Evolutionary conservation across 2,888 invertebrate genomes (phyloP), one percentile per base, ranked within the genome.

Genomic region (Pseudeuparius sepicola): DNA sequence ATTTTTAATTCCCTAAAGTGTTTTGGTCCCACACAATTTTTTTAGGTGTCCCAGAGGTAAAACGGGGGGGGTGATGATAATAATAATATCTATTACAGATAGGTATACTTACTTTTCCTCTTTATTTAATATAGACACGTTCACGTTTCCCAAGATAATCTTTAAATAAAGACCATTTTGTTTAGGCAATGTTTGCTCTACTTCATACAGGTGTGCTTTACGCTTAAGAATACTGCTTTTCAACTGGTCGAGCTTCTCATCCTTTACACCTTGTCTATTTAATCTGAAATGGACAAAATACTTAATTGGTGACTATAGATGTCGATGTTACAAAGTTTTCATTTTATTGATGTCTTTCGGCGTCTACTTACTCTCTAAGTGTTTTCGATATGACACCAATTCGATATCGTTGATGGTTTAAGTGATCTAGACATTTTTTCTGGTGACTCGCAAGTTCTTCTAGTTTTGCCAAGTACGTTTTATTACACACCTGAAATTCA

Each of bases 131-230:
- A 98, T 88, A 14, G 97, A 97, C 14, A 97, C 92, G 66, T 97
- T 96, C 27, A 98, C 92, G 62, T 89, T 89, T 48, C 98, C 98
- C 41, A 98, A 73, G 60, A 98, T 97, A 54, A 97, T 90, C 64
- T 80, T 79, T 49, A 92, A 68, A 62, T 98, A 98, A 43, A 79
- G 68, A 56, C 94, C 92, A 65, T 92, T 86, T 58, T 83, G 79
- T 61, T 90, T 89, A 9, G 97, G 97, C 51, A 97, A 67, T 12
- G 85, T 83, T 54, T 93, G 86, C 59, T 94, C 92, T 53, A 97
- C 86, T 60, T 94, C 93, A 52, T 82, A 75, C 31, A 96, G 66
- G 61, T 88, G 85, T 20, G 82, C 81, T 63, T 85, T 82, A 49
- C 90, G 73, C 56, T 87, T 83, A 51, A 78, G 67, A 49, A 93